A percentile compares a stretch with the other conserved stretches of the same genome.
phyloP scores from a whole-genome alignment of 2,113 vertebrate genomes.

The Abramis brama region DNA sequence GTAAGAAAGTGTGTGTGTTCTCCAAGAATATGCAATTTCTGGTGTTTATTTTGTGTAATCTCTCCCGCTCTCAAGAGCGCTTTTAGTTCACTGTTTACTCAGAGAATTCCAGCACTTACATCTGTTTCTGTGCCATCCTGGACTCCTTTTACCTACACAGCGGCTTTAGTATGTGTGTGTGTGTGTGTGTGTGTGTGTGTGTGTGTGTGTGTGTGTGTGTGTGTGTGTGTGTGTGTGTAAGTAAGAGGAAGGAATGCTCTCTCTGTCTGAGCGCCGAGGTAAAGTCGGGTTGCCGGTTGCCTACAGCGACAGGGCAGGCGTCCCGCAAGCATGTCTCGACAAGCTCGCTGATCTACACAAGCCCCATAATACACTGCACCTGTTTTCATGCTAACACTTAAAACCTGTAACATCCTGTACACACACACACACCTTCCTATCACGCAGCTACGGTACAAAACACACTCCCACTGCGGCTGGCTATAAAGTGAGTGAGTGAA shows the following conservation, averaged over 20 bases:
- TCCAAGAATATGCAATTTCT: conserved; percentile 25
- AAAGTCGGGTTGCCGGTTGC: conserved; percentile 67
- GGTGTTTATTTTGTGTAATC: conserved; percentile 33
- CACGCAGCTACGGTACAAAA: background rate
- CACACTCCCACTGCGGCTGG: conserved; percentile 4
- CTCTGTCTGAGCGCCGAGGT: conserved; percentile 62
- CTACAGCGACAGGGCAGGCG: conserved; percentile 58
- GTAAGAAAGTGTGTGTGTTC: conserved; percentile 42
- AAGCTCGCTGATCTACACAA: conserved; percentile 52
- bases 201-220: conserved; percentile 20
- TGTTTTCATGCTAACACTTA: conserved; percentile 41
- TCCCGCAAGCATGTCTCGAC: conserved; percentile 70
- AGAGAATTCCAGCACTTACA: conserved; percentile 54
- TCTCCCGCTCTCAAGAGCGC: background rate
- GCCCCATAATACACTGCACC: conserved; percentile 37
- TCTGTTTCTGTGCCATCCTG: conserved; percentile 2
- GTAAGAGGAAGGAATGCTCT: conserved; percentile 64
- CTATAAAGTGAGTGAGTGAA: background rate
- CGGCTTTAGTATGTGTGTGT: conserved; percentile 52
- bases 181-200: background rate
- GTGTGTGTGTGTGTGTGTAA: background rate
- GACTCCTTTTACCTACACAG: conserved; percentile 7
- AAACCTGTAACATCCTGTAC: conserved; percentile 26
- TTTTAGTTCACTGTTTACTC: conserved; percentile 44
- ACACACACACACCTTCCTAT: conserved; percentile 20